These are phyloP conservation scores for Pontoporia blainvillei DNA, from an alignment of 2,113 vertebrate species.

Conservation along the genomic window DNA sequence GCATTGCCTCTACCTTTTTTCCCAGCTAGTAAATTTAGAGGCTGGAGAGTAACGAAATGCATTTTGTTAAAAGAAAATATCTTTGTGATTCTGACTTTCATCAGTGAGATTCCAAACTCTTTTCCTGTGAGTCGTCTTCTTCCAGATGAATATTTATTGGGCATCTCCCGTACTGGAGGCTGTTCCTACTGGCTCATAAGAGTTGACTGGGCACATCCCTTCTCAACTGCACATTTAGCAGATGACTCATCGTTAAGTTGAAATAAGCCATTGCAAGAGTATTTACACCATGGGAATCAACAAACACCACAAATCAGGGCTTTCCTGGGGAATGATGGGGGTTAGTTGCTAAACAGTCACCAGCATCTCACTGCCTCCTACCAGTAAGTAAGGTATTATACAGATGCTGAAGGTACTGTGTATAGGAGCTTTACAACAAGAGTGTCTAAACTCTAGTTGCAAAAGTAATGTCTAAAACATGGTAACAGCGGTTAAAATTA, in stretches of 20 bases:
- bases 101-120: background rate
- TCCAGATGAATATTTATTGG: background rate
- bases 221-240: background rate
- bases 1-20: background rate
- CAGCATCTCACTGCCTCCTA: background rate
- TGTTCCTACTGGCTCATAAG: background rate
- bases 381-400: background rate
- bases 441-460: background rate
- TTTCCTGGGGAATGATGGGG: background rate
- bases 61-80: background rate
- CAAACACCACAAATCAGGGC: background rate
- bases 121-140: background rate
- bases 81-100: conserved; percentile 21
- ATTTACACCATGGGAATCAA: background rate
- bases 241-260: background rate
- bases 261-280: background rate
- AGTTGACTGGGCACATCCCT: background rate
- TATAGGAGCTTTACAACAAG: background rate
- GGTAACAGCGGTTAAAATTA: background rate
- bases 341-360: background rate
- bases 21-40: background rate
- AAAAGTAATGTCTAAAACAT: background rate
- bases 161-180: background rate
- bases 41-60: background rate
- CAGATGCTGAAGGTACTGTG: rapidly evolving